Conservation (phyloP, 2,888 invertebrate genomes). For the Oxycera nigricornis region DNA sequence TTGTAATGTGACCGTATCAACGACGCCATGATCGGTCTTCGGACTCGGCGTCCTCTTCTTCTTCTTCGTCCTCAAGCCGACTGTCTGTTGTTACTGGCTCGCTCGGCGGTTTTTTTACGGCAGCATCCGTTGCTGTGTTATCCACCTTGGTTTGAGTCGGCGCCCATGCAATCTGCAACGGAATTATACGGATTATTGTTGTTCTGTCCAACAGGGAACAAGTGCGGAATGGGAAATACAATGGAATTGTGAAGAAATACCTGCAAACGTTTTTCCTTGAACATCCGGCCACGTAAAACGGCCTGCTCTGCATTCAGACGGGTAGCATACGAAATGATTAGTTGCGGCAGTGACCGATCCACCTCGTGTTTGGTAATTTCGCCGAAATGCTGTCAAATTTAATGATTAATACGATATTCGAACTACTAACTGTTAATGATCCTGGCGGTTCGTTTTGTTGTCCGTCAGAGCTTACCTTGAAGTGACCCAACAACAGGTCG, state of each 20-base stretch:
- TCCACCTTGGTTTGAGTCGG: constrained; percentile 40
- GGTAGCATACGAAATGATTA: constrained; percentile 60
- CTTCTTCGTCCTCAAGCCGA: constrained; percentile 81
- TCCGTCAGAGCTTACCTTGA: constrained; percentile 70
- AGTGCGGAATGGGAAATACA: neutral
- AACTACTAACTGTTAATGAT: neutral
- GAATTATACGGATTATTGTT: neutral
- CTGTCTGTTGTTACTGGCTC: constrained; percentile 66
- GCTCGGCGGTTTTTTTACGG: constrained; percentile 58
- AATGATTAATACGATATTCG: neutral
- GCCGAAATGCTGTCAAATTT: constrained; percentile 81
- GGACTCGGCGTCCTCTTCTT: constrained; percentile 85
- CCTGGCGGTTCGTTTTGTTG: neutral
- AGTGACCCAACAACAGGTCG: constrained; percentile 80
- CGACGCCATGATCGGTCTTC: constrained; percentile 91
- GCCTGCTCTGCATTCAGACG: constrained; percentile 62
- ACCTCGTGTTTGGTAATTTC: constrained; percentile 82
- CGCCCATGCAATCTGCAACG: constrained; percentile 45
- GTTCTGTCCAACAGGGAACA: neutral
- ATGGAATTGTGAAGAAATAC: constrained; percentile 57
- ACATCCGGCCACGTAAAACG: constrained; percentile 62
- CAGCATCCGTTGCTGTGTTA: constrained; percentile 43
- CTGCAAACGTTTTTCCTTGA: constrained; percentile 79
- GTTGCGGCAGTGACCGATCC: constrained; percentile 73
- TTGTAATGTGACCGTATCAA: constrained; percentile 64